phyloP scores from a whole-genome alignment of 2,113 vertebrate species.

The Nibea albiflora region DNA sequence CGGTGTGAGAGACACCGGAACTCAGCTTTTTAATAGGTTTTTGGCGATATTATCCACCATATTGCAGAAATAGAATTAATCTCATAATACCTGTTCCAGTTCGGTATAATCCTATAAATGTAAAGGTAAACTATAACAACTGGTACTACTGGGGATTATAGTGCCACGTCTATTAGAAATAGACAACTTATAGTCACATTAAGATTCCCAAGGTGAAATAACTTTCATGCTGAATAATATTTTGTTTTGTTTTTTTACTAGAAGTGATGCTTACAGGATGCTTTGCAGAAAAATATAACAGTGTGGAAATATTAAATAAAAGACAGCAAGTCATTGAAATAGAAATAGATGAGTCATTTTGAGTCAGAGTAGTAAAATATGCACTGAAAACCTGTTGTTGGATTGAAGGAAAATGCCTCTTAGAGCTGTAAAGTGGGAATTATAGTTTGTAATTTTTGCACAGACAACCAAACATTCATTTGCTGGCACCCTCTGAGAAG shows the following conservation, averaged over 20 bases:
- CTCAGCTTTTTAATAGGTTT: constrained; percentile 21
- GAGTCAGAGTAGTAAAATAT: background rate
- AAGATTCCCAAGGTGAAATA: too few species aligned
- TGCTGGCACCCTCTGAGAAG: background rate
- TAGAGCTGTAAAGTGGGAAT: background rate
- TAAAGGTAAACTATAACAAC: background rate
- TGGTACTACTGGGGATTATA: background rate
- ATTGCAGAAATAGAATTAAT: background rate
- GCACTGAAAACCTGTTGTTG: background rate
- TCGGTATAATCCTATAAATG: background rate
- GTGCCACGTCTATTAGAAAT: background rate
- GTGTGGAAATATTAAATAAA: background rate
- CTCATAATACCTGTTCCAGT: background rate
- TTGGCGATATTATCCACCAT: background rate
- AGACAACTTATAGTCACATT: too few species aligned
- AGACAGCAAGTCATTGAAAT: background rate
- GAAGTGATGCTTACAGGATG: background rate
- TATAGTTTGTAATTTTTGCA: background rate
- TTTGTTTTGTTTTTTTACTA: background rate
- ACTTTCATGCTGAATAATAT: background rate
- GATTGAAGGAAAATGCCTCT: background rate
- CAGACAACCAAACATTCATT: background rate
- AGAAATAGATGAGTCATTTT: background rate
- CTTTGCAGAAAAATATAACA: background rate
- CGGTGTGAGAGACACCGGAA: background rate